Evolutionary conservation across 2,888 invertebrate genomes (phyloP).

Genomic region (Salticus scenicus): DNA sequence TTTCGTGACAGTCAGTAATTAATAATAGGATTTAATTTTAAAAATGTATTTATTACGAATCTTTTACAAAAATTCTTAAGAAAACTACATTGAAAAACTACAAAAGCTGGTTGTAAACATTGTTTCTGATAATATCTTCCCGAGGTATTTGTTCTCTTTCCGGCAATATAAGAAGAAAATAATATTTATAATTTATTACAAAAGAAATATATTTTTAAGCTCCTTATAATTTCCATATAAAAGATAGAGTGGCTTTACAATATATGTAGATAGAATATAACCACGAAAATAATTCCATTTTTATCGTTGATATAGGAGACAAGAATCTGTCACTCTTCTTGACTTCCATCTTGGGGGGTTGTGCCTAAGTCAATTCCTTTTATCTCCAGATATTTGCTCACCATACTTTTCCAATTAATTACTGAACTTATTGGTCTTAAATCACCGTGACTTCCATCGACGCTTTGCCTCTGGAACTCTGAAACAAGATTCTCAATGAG

Average conservation of each 20-base stretch:
- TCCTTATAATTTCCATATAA: constrained; percentile 44
- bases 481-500: not conserved
- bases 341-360: constrained; percentile 54
- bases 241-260: not conserved
- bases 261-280: not conserved
- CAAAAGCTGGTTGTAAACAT: constrained; percentile 10
- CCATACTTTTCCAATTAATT: constrained; percentile 63
- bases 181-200: constrained; percentile 31
- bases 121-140: not conserved
- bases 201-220: constrained; percentile 52
- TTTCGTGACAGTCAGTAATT: no score
- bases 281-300: not conserved
- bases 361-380: constrained; percentile 60
- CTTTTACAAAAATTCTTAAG: constrained; percentile 58
- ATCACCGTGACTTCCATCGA: constrained; percentile 46
- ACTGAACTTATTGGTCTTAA: constrained; percentile 60
- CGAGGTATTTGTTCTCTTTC: constrained; percentile 53
- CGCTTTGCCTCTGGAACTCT: constrained; percentile 41
- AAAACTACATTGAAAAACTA: constrained; percentile 49
- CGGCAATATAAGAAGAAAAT: constrained; percentile 32
- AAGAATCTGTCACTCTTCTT: constrained; percentile 39
- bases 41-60: constrained; percentile 58
- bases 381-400: constrained; percentile 62
- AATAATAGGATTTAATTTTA: no score
- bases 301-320: not conserved